Conservation (phyloP, 2,113 vertebrate genomes). For the Myrmecobius fasciatus region DNA sequence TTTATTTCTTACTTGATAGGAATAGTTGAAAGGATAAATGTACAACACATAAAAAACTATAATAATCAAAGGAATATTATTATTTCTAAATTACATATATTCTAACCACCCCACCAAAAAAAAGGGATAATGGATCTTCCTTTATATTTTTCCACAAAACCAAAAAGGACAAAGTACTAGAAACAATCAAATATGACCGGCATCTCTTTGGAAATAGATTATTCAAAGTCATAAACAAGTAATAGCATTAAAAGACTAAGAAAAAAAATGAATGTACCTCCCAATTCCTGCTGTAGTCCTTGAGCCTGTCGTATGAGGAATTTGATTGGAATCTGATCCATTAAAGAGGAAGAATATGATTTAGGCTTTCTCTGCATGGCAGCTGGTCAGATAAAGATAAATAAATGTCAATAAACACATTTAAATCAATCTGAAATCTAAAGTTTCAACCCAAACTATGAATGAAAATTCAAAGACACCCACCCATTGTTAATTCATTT, state of each 20-base stretch:
- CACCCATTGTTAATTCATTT: constrained; percentile 52
- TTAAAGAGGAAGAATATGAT: constrained; percentile 95
- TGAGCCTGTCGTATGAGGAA: constrained; percentile 97
- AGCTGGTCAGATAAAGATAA: constrained; percentile 82
- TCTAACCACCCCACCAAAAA: constrained; percentile 22
- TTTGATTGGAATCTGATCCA: constrained; percentile 99
- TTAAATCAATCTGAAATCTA: constrained; percentile 42
- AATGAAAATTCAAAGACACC: constrained; percentile 45
- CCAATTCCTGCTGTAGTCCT: constrained; percentile 95
- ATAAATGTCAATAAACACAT: background rate
- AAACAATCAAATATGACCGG: constrained; percentile 27
- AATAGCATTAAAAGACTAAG: constrained; percentile 49
- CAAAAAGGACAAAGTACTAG: constrained; percentile 10
- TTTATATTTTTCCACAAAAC: constrained; percentile 44
- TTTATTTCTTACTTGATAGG: constrained; percentile 11
- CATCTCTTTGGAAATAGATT: constrained; percentile 46
- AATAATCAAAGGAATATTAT: constrained; percentile 6
- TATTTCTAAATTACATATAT: constrained; percentile 42
- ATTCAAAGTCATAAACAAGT: constrained; percentile 41
- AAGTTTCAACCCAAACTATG: constrained; percentile 43
- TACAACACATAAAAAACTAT: constrained; percentile 4
- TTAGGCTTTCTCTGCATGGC: constrained; percentile 97
- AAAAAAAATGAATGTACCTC: constrained; percentile 84
- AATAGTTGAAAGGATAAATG: constrained; percentile 42
- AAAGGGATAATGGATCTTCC: constrained; percentile 21